Base-by-base conservation (phyloP, 2,797 vertebrate species). In the Sebastolobus alascanus region DNA sequence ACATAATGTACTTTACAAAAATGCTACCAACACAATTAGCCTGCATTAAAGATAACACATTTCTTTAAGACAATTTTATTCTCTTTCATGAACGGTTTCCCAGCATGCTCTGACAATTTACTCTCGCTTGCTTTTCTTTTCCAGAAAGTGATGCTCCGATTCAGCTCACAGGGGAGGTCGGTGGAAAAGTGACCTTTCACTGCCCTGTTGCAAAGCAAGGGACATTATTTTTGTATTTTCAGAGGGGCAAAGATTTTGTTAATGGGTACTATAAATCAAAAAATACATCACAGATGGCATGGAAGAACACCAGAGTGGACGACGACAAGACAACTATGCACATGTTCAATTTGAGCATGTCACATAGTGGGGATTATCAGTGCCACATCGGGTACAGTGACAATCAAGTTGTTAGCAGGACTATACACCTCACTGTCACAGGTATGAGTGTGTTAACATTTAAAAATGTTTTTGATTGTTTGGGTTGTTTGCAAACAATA, bases 281-380 rank as follows among this genome's bases (percentile, higher is more conserved):
- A 4, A 0, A 2, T 0, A 0, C 13, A 0, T 0, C 0, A 0
- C 0, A 0, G 0, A 0, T 0, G 46, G 0, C 0, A 1, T 90
- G 80, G 83, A 0, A 31, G 0, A 92, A 93, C 67, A 92, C 86
- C 54, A 25, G 0, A 35, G 0, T 88, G 61, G 31, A 79, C 27
- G 0, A 0, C 2, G 0, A 1, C 0, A n/a, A n/a, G 0, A 56
- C 0, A 18, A 3, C 7, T 4, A 54, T 94, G 4, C 3, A 40
- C 9, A 85, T 94, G 40, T 7, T 1, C 13, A 0, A 1, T 0
- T 16, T 94, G 58, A 85, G 76, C 0, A 0, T 82, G 3, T 86
- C 85, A 9, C 65, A 94, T 3, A 12, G 0, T 0, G 91, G 92
- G 1, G 0, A 0, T 0, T 94, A 94, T 22, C 0, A 0, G 0